phyloP scores from a whole-genome alignment of 2,113 vertebrate genomes.

The Cephalophus harveyi region DNA sequence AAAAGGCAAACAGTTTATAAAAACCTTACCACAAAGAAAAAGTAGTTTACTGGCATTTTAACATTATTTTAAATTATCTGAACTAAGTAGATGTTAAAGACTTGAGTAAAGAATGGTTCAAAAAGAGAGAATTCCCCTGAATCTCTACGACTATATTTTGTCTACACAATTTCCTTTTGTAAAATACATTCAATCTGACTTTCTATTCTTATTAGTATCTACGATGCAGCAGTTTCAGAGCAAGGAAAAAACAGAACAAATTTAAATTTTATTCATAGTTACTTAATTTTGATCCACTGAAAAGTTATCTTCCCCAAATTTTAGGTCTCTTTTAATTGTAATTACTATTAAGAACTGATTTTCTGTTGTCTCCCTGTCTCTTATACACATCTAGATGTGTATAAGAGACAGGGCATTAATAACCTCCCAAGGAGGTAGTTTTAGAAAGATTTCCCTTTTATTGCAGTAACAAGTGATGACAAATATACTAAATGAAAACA shows the following conservation, averaged over 20 bases:
- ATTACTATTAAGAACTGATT: slow-evolving; percentile 35
- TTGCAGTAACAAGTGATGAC: slow-evolving; percentile 62
- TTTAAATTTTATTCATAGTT: slow-evolving; percentile 8
- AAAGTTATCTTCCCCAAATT: not conserved
- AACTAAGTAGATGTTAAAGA: slow-evolving; percentile 15
- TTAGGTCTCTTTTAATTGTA: slow-evolving; percentile 29
- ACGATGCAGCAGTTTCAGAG: not conserved
- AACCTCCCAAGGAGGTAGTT: not conserved
- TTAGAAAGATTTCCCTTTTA: slow-evolving; percentile 15
- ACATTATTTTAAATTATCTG: slow-evolving; percentile 29
- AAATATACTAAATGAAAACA: slow-evolving; percentile 73
- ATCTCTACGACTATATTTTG: not conserved
- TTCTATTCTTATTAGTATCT: not conserved
- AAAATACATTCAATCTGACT: not conserved
- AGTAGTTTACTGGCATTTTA: not conserved
- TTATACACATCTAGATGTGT: no score
- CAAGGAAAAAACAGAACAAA: not conserved
- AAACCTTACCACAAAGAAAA: slow-evolving; percentile 19
- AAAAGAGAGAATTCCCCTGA: not conserved
- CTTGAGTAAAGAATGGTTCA: not conserved
- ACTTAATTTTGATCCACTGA: slow-evolving; percentile 21
- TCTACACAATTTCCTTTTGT: not conserved
- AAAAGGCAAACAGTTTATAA: not conserved
- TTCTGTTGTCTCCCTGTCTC: no score
- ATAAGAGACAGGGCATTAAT: no score